Evolutionary conservation across 2,888 invertebrate species (phyloP), one percentile per base, ranked within the genome.

Genomic region (Pycnomerus fuliginosus): DNA sequence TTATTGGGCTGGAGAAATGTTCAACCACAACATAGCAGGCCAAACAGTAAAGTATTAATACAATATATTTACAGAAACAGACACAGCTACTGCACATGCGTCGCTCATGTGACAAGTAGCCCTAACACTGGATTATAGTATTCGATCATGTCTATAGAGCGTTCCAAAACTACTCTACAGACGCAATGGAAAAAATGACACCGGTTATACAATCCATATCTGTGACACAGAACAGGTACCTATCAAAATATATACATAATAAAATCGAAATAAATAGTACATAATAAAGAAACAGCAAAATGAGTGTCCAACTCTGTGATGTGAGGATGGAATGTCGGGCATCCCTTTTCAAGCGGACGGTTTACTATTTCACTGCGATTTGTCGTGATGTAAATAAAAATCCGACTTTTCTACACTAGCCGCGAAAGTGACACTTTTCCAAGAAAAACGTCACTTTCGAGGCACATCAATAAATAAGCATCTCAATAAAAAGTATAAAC

Each of bases 21-120:
- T 69, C 62, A 69, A 70, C 70, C 69, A 70, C 68, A 70, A 70
- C 68, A 69, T 68, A 67, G 69, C 69, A 70, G 69, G 67, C 68
- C 68, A 69, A 68, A 67, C 67, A 69, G 64, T 55, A 61, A 67
- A 63, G 10, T 63, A 64, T 64, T 59, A 63, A 62, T 67, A 66
- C 62, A 67, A 61, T 65, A 60, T 67, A 66, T 69, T 58, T 67
- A 68, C 65, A 69, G 60, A 67, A 69, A 68, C 66, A 69, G 65
- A 68, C 59, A 67, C 48, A 63, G 64, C 66, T 66, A 66, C 64
- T 53, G 62, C 64, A 66, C 64, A 60, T 55, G 59, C 58, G 5
- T 56, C 57, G 50, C 53, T 55, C 62, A 59, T 62, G 61, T 64
- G 65, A 65, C 64, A 56, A 58, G 58, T 64, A 65, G 62, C 63